A percentile compares a stretch with the other conserved stretches of the same genome.
Evolutionary conservation across 2,113 vertebrate genomes (phyloP).

Genomic region (Pardalotus punctatus): DNA sequence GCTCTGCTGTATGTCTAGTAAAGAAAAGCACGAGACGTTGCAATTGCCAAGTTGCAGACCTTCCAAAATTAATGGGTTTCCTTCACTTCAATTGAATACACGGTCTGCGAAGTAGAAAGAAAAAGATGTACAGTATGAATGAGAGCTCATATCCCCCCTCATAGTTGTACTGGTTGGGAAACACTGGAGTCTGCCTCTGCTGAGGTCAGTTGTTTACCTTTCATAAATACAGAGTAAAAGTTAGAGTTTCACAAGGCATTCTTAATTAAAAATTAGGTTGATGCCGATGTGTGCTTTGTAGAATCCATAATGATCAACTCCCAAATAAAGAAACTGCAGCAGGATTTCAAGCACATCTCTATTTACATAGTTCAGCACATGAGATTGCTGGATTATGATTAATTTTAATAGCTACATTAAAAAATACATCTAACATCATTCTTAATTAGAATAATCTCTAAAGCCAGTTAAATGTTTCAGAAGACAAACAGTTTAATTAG

Average conservation of each 20-base stretch:
- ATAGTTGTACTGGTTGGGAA: background rate
- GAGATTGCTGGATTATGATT: conserved; percentile 80
- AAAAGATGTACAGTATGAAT: conserved; percentile 28
- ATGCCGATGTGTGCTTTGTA: background rate
- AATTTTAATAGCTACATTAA: conserved; percentile 85
- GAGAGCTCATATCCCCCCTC: background rate
- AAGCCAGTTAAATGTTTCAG: conserved; percentile 92
- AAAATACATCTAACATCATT: conserved; percentile 83
- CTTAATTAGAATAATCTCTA: conserved; percentile 89
- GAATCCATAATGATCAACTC: conserved; percentile 44
- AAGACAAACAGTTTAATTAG: conserved; percentile 96
- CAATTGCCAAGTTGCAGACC: conserved; percentile 48
- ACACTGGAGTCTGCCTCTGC: background rate
- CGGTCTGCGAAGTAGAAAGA: background rate
- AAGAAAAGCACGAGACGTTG: conserved; percentile 64
- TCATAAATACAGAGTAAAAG: conserved; percentile 11
- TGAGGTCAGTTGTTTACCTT: conserved; percentile 47
- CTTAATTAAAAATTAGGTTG: conserved; percentile 54
- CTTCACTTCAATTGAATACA: conserved; percentile 34
- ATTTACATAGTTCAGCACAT: conserved; percentile 73
- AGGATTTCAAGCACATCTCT: conserved; percentile 71
- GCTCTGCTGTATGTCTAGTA: conserved; percentile 35
- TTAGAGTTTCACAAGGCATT: conserved; percentile 9
- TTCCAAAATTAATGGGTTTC: conserved; percentile 64
- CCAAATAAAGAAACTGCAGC: conserved; percentile 59